Evolutionary conservation across 2,797 vertebrate genomes (phyloP), one percentile per base, ranked within the genome.

Genomic region (Trematomus bernacchii): DNA sequence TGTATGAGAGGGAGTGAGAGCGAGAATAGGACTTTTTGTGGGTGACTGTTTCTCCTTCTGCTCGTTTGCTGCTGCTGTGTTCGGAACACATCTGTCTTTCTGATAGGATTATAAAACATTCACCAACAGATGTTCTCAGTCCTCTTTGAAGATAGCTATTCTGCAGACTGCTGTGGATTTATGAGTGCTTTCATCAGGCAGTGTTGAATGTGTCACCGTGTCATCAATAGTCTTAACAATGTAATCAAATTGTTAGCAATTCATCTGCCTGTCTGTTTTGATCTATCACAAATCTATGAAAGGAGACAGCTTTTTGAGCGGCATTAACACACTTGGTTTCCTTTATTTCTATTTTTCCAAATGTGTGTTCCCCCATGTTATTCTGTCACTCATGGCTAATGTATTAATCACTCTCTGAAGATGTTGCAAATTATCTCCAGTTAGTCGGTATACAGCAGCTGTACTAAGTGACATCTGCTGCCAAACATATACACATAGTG

Each of bases 21-120:
- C 12, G 42, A 14, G 30, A 10, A 23, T 60, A 14, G 66, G 33
- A 37, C 33, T 60, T 64, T 78, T 60, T 77, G 83, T 59, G 68
- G 66, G 65, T 66, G 79, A 67, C 44, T 78, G 69, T 85, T 52
- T 79, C 62, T 75, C 73, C 77, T 68, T 89, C 82, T 84, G 88
- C 77, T 89, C 69, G 59, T 85, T 77, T 87, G 76, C 81, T 73
- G 78, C 79, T 47, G 70, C 85, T 52, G 82, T 65, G 78, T 87
- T 85, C 74, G 43, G 71, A 77, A 77, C 90, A 90, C 89, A 92
- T 92, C 87, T 92, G 91, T 91, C 83, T 90, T 85, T 86, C 85
- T 91, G 90, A 91, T 90, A 90, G 90, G 90, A 93, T 91, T 92
- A 89, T 89, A 90, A 90, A 92, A 85, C 86, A 85, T 87, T 88